Evolutionary conservation across 1,140 invertebrate genomes (phyloP).

Genomic region (Dendrolimus punctatus): DNA sequence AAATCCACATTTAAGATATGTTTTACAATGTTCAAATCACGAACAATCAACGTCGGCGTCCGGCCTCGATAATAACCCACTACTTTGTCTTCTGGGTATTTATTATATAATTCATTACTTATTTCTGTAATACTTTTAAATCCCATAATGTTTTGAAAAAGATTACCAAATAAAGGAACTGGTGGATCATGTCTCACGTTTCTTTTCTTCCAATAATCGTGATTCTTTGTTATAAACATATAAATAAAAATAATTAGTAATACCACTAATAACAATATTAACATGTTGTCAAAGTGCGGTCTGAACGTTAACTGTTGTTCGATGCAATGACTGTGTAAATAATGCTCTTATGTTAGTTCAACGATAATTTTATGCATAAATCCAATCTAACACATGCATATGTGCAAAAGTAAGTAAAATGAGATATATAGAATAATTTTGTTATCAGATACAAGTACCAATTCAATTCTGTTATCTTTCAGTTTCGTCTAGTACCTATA

Average conservation of each 20-base stretch:
- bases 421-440: no score
- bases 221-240: conserved; percentile 31
- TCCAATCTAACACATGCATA: no score
- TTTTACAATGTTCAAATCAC: conserved; percentile 31
- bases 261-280: no score
- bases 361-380: no score
- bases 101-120: conserved; percentile 34
- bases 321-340: no score
- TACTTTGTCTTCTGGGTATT: conserved; percentile 38
- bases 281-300: no score
- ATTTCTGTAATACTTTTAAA: conserved; percentile 27
- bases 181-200: conserved; percentile 40
- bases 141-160: conserved; percentile 25
- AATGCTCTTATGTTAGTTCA: no score
- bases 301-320: no score
- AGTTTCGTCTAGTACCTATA: no score
- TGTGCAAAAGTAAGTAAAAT: no score
- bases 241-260: conserved; percentile 35
- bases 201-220: conserved; percentile 40
- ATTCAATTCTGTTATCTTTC: no score
- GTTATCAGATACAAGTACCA: no score
- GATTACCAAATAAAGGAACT: conserved; percentile 39
- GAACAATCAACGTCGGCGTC: conserved; percentile 33
- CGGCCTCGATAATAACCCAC: conserved; percentile 40
- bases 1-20: conserved; percentile 37